Percentiles rank a stretch among this genome's conserved stretches.
Evolutionary conservation across 2,797 vertebrate genomes (phyloP).

Genomic region (Tachyglossus aculeatus): DNA sequence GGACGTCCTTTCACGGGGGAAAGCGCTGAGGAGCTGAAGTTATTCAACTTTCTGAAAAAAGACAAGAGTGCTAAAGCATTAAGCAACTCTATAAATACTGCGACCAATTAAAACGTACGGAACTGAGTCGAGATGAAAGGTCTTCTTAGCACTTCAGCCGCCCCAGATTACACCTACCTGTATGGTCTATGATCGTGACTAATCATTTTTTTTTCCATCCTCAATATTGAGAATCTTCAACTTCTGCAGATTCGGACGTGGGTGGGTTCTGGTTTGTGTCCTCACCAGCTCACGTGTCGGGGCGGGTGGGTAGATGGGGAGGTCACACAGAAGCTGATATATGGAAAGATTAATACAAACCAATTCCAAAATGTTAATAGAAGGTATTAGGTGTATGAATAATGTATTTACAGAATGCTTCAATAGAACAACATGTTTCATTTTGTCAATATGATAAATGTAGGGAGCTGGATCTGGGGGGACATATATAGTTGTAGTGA

Average conservation of each 20-base stretch:
- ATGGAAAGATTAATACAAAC: slow-evolving; percentile 50
- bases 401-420: slow-evolving; percentile 55
- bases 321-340: slow-evolving; percentile 28
- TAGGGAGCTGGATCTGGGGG: slow-evolving; percentile 45
- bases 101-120: slow-evolving; percentile 33
- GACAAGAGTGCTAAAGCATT: slow-evolving; percentile 18
- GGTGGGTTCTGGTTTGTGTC: slow-evolving; percentile 22
- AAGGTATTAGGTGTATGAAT: slow-evolving; percentile 60
- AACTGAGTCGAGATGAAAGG: slow-evolving; percentile 44
- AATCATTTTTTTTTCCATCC: slow-evolving; percentile 27
- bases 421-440: slow-evolving; percentile 33
- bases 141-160: not conserved
- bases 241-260: slow-evolving; percentile 36
- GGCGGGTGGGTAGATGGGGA: too few species aligned
- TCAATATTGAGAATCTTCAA: slow-evolving; percentile 15
- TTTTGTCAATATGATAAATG: slow-evolving; percentile 71
- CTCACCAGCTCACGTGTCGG: slow-evolving; percentile 16
- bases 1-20: slow-evolving; percentile 24
- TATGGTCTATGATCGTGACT: slow-evolving; percentile 23
- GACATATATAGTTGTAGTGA: slow-evolving; percentile 53
- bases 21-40: slow-evolving; percentile 36
- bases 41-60: slow-evolving; percentile 21
- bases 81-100: slow-evolving; percentile 8
- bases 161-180: not conserved
- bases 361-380: slow-evolving; percentile 31